Evolutionary conservation across 2,888 invertebrate species (phyloP).

Genomic region (Dicyrtomina minuta): DNA sequence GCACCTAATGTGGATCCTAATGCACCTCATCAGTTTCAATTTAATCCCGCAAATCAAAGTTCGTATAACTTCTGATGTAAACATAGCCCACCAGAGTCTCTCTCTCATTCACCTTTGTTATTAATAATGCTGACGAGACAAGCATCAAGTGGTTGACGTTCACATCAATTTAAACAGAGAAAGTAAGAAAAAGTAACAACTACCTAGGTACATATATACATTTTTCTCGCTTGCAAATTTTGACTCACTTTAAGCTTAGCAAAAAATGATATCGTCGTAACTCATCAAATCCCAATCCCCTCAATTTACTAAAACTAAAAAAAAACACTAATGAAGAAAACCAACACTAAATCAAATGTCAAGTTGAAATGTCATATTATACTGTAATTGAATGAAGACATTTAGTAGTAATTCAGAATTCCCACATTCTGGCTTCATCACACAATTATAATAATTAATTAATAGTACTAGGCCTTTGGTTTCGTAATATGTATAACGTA

Average conservation of each 20-base stretch:
- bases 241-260: background rate
- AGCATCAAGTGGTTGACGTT: background rate
- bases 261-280: no score
- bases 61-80: constrained; percentile 17
- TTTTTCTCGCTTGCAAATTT: background rate
- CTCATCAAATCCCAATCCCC: no score
- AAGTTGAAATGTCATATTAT: no score
- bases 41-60: constrained; percentile 65
- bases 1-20: constrained; percentile 75
- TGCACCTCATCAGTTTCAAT: constrained; percentile 70
- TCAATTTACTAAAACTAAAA: no score
- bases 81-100: background rate
- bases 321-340: no score
- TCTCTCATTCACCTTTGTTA: background rate
- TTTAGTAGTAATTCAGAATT: no score
- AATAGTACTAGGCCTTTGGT: no score
- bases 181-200: background rate
- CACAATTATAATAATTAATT: no score
- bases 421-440: no score
- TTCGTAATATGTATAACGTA: no score
- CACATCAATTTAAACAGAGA: background rate
- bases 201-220: background rate
- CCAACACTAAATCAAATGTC: no score
- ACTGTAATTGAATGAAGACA: no score
- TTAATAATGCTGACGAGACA: background rate